Conservation (phyloP, 2,797 vertebrate genomes). For the Muraenolepis orangiensis region DNA sequence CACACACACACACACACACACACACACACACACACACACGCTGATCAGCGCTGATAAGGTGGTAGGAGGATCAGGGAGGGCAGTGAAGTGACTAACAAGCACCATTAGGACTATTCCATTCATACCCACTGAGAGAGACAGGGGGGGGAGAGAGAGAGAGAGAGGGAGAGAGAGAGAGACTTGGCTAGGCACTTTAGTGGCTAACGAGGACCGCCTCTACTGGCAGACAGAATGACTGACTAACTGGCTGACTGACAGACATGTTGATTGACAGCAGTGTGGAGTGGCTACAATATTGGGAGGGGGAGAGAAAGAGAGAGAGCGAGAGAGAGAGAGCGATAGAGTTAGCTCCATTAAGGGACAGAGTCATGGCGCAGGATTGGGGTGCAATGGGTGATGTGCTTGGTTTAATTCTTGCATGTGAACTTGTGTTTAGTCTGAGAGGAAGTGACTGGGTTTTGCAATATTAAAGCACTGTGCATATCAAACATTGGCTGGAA, state of each 20-base stretch:
- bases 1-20: slow-evolving; percentile 45
- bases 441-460: background rate
- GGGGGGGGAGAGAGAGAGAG: background rate
- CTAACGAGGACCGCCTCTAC: slow-evolving; percentile 62
- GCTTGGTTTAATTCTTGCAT: too few species aligned
- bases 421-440: too few species aligned
- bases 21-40: slow-evolving; percentile 81
- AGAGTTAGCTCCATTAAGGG: too few species aligned
- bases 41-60: slow-evolving; percentile 84
- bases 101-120: slow-evolving; percentile 87
- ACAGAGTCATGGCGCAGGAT: too few species aligned
- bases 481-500: too few species aligned
- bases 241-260: slow-evolving; percentile 41
- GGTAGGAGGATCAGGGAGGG: slow-evolving; percentile 79
- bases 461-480: background rate
- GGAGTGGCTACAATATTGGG: slow-evolving; percentile 5
- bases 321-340: slow-evolving; percentile 29
- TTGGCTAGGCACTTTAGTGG: slow-evolving; percentile 41
- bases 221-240: slow-evolving; percentile 40
- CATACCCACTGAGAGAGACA: slow-evolving; percentile 44
- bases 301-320: slow-evolving; percentile 24
- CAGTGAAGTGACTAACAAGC: slow-evolving; percentile 84
- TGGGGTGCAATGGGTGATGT: too few species aligned
- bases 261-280: slow-evolving; percentile 46
- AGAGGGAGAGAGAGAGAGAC: slow-evolving; percentile 1